Conservation (phyloP, 1,140 invertebrate genomes). For the Pogonomyrmex barbatus region DNA sequence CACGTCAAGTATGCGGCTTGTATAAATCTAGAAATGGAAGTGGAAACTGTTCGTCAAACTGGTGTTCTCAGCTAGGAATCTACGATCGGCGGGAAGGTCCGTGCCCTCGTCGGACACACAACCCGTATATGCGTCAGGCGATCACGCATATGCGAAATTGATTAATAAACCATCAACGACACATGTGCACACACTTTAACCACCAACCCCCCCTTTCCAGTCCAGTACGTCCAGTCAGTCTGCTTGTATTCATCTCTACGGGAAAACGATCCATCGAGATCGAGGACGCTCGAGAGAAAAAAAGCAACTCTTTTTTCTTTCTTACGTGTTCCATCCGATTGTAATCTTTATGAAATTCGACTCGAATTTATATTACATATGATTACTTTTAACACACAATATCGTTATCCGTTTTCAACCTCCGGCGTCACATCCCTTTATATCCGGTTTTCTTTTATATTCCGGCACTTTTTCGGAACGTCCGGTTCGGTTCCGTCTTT, state of each 20-base stretch:
- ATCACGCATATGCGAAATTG: slow-evolving; percentile 34
- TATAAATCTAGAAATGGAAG: not conserved
- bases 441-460: slow-evolving; percentile 66
- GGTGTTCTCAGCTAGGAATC: slow-evolving; percentile 41
- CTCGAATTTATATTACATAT: slow-evolving; percentile 28
- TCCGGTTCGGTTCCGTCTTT: slow-evolving; percentile 26
- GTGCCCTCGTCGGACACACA: not conserved
- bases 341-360: slow-evolving; percentile 25
- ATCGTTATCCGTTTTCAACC: slow-evolving; percentile 63
- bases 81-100: not conserved
- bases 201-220: slow-evolving; percentile 46
- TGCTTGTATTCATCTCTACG: slow-evolving; percentile 63
- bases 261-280: slow-evolving; percentile 78
- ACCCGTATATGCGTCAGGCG: slow-evolving; percentile 1
- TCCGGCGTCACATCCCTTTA: slow-evolving; percentile 68
- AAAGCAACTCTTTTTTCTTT: slow-evolving; percentile 75
- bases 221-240: slow-evolving; percentile 62
- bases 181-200: slow-evolving; percentile 52
- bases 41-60: not conserved
- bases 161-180: slow-evolving; percentile 36
- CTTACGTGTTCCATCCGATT: slow-evolving; percentile 56
- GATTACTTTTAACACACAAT: slow-evolving; percentile 43
- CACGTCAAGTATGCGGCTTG: not conserved
- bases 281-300: slow-evolving; percentile 77
- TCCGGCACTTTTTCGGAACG: slow-evolving; percentile 52